Base-by-base conservation (phyloP, 1,140 invertebrate genomes). In the Alviniconcha marisindica region DNA sequence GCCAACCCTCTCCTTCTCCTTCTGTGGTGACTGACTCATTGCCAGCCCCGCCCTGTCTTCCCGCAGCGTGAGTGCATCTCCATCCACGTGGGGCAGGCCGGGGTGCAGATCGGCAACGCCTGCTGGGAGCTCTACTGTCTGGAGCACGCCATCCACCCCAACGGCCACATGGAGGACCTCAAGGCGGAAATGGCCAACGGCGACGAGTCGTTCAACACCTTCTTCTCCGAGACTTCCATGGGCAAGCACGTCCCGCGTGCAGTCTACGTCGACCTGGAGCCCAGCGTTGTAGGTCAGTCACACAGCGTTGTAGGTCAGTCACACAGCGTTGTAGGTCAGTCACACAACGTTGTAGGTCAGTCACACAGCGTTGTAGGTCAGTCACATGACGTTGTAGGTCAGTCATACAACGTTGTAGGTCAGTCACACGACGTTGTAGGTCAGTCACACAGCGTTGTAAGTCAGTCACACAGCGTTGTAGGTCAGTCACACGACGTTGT, bases 71-170 rank as follows among this genome's bases (percentile, higher is more conserved):
- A 97, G 95, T 96, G 96, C 90, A 96, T 97, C 84, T 85, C 84
- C 60, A 85, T 85, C 77, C 84, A 85, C 78, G 84, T 85, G n/a
- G 84, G 84, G 3, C 97, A 98, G 93, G 97, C 97, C 83, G 97
- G 97, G 73, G 96, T 97, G 4, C 97, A 98, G 93, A 97, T 97
- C 91, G 97, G 97, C 85, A 97, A 97, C 92, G 96, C 96, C 77
- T 95, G 95, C 88, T 95, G 95, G 95, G 97, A 98, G 91, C 94
- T 98, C 78, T 98, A 91, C 82, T 91, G 90, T 56, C 88, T 95
- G 93, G 95, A 97, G 93, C 97, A 97, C 93, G 96, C 96, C 48
- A 97, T 98, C 91, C 96, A 97, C 90, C 97, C 96, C 54, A 96
- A 97, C 93, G 97, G 97, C 3, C 94, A 95, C 42, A 88, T 93